phyloP scores from a whole-genome alignment of 1,140 invertebrate species.

The Galendromus occidentalis region DNA sequence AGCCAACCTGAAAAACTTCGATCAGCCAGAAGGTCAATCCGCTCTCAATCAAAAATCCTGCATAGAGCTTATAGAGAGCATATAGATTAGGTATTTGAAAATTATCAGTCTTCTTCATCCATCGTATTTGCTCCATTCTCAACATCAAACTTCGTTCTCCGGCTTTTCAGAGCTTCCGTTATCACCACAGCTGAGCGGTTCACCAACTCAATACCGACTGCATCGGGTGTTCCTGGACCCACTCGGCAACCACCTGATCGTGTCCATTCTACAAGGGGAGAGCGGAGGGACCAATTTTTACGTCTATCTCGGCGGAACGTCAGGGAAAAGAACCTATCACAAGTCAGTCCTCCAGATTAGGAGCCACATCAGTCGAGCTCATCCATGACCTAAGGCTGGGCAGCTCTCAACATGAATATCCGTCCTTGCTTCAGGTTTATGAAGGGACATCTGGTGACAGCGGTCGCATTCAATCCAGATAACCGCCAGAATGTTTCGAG shows the following conservation, averaged over 20 bases:
- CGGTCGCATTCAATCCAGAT: slow-evolving; percentile 13
- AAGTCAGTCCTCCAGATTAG: too few species aligned
- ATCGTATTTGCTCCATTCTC: too few species aligned
- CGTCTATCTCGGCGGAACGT: neutral
- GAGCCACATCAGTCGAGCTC: too few species aligned
- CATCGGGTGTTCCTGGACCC: slow-evolving; percentile 14
- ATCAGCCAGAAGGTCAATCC: slow-evolving; percentile 57
- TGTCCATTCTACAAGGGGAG: neutral
- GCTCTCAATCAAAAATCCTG: too few species aligned
- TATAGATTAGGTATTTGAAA: too few species aligned
- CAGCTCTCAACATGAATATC: neutral
- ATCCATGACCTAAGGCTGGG: too few species aligned
- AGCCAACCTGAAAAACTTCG: slow-evolving; percentile 56
- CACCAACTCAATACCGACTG: neutral
- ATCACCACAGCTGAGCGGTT: neutral
- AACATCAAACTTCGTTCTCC: neutral
- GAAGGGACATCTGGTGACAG: slow-evolving; percentile 10
- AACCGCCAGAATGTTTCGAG: neutral
- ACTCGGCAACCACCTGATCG: slow-evolving; percentile 1
- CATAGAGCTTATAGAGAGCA: too few species aligned
- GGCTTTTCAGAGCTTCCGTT: neutral
- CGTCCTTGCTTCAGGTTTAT: neutral
- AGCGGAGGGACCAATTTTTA: neutral
- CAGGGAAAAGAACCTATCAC: slow-evolving; percentile 2
- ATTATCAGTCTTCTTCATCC: too few species aligned